Evolutionary conservation across 2,113 vertebrate genomes (phyloP).

Genomic region (Falcunculus frontatus): DNA sequence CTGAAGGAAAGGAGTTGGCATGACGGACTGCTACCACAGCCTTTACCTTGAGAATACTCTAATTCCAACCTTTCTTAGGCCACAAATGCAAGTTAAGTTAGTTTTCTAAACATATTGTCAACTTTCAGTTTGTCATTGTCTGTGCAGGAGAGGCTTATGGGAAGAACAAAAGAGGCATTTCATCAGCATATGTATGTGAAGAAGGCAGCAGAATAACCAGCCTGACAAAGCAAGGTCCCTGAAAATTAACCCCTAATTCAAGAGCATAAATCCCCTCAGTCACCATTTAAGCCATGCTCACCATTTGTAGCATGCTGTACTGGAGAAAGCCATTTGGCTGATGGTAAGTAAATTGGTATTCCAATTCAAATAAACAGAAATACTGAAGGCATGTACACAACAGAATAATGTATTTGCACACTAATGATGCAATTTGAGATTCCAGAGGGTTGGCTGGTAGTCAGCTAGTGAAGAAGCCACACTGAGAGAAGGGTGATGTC

Average conservation of each 20-base stretch:
- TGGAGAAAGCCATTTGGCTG: not conserved
- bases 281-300: not conserved
- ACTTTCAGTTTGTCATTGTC: not conserved
- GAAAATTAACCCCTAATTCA: not conserved
- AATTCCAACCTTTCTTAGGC: not conserved
- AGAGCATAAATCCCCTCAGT: not conserved
- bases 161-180: not conserved
- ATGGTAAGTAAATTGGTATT: not conserved
- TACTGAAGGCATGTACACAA: not conserved
- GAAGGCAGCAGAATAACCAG: not conserved
- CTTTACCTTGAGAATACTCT: not conserved
- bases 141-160: not conserved
- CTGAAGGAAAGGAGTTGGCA: not conserved
- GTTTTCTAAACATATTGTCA: not conserved
- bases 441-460: not conserved
- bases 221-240: not conserved
- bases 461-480: not conserved
- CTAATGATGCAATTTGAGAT: not conserved
- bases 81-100: not conserved
- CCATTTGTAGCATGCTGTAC: not conserved
- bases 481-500: not conserved
- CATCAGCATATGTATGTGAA: accelerated
- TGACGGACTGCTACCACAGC: not conserved
- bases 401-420: not conserved
- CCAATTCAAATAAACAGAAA: not conserved